phyloP scores from a whole-genome alignment of 2,888 invertebrate genomes.

The Boloria selene region DNA sequence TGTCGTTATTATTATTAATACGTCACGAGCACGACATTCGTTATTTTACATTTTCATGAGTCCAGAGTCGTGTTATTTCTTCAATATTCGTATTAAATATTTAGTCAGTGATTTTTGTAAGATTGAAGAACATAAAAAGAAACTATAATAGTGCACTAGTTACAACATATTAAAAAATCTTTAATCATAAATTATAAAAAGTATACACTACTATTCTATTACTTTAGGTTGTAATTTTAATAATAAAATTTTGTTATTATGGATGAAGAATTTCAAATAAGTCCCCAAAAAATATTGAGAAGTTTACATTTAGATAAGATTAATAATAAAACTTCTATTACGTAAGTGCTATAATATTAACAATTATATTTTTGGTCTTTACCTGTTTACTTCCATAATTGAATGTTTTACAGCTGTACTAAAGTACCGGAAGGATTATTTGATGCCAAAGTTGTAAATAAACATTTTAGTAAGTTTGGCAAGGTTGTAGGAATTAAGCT shows the following conservation, averaged over 20 bases:
- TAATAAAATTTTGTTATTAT: slow-evolving; percentile 44
- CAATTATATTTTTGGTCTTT: slow-evolving; percentile 17
- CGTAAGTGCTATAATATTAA: slow-evolving; percentile 55
- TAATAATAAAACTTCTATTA: slow-evolving; percentile 68
- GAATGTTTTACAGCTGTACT: slow-evolving; percentile 74
- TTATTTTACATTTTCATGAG: no score
- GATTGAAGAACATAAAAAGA: no score
- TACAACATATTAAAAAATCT: no score
- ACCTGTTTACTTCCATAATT: background rate
- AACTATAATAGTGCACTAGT: no score
- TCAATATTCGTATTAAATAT: no score
- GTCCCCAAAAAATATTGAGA: slow-evolving; percentile 60
- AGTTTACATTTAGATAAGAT: slow-evolving; percentile 56
- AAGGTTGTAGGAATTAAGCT: slow-evolving; percentile 85
- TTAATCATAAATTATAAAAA: no score
- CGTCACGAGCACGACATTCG: no score
- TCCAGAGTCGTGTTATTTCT: no score
- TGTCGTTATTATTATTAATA: no score
- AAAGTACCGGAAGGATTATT: slow-evolving; percentile 85
- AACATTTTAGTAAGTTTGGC: slow-evolving; percentile 88
- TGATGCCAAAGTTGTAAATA: slow-evolving; percentile 82
- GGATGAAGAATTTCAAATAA: slow-evolving; percentile 50
- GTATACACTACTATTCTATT: background rate
- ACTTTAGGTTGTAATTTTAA: slow-evolving; percentile 23
- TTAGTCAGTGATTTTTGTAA: no score